Evolutionary conservation across 1,140 invertebrate genomes (phyloP), one percentile per base, ranked within the genome.

Genomic region (Polyergus mexicanus): DNA sequence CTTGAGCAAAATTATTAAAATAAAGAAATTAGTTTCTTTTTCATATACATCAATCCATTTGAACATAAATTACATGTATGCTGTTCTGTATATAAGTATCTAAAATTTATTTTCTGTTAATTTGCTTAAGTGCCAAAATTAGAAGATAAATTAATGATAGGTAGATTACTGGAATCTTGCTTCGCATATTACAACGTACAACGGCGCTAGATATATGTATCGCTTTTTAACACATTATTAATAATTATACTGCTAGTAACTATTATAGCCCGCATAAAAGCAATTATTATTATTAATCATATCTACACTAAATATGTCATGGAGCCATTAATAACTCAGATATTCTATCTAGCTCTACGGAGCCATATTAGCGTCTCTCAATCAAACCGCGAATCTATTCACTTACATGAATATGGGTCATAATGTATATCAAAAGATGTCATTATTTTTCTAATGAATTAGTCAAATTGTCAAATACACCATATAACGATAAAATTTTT

Each of bases 231-330:
- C 47, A 72, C 28, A 54, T 56, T 56, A 22, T 41, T 68, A 80
- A 80, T 80, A 80, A 68, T 16, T 80, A 68, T n/a, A 32, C 3
- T 78, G 44, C 32, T 41, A n/a, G 3, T 32, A 78, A 51, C 11
- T 19, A 25, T 66, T 78, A 25, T 13, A 13, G 10, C 22, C 19
- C 22, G 25, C 35, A 44, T 63, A 77, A 65, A 65, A 8, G n/a
- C n/a, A 66, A n/a, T 68, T 25, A n/a, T 54, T 66, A 41, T 5
- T 74, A 41, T n/a, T 22, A 58, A 2, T n/a, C 44, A 54, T 32
- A 62, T 65, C 56, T 78, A 19, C 16, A 28, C 65, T 60, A 62
- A 35, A 41, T 41, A 5, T 1, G 25, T 25, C 44, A n/a, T 51
- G 44, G n/a, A 32, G 44, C 32, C 28, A 44, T 80, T 81, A 81